Evolutionary conservation across 2,888 invertebrate genomes (phyloP).

Genomic region (Plebejus argus): DNA sequence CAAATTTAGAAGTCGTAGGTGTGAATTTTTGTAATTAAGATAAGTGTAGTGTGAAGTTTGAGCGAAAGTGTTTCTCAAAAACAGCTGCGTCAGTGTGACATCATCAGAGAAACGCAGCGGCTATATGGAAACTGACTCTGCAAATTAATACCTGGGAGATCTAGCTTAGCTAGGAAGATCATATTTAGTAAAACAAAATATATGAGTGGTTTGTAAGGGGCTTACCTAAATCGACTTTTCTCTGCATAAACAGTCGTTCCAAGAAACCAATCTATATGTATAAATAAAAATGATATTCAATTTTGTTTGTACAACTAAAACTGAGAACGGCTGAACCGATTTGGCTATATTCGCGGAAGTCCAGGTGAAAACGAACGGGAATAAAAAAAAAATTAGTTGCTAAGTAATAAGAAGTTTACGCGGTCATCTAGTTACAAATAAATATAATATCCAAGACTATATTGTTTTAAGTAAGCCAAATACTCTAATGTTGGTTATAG

Average conservation of each 20-base stretch:
- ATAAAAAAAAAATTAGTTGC: no score
- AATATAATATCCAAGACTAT: no score
- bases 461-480: no score
- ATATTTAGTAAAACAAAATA: not conserved
- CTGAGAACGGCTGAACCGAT: no score
- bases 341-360: no score
- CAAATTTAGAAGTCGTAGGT: not conserved
- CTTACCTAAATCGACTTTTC: not conserved
- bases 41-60: conserved; percentile 1
- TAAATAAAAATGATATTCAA: not conserved
- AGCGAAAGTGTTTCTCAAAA: conserved; percentile 49
- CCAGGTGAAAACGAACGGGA: no score
- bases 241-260: not conserved
- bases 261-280: not conserved
- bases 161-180: not conserved
- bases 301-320: no score
- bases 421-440: no score
- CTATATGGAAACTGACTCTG: not conserved
- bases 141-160: not conserved
- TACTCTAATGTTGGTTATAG: no score
- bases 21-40: not conserved
- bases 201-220: not conserved
- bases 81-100: conserved; percentile 52
- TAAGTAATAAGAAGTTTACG: no score
- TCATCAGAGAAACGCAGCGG: conserved; percentile 48